These are phyloP conservation scores for Rhabdomys pumilio DNA, from an alignment of 2,797 vertebrate species.

Conservation along the genomic window DNA sequence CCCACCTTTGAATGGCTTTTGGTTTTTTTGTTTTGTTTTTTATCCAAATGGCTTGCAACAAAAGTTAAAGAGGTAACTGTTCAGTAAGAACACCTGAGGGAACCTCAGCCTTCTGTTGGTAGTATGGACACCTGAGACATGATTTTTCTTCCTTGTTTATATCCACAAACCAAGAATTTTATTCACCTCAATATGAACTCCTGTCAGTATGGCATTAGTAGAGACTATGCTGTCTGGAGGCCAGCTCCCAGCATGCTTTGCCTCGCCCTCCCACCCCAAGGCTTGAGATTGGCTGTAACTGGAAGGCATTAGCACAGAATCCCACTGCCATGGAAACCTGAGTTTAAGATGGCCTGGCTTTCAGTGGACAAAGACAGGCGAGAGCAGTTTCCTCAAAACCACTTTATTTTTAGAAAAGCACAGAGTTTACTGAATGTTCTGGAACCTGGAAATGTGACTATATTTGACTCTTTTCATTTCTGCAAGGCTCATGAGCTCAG, in stretches of 20 bases:
- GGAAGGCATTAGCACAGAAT: background rate
- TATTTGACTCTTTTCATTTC: conserved; percentile 15
- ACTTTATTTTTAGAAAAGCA: conserved; percentile 44
- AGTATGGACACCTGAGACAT: background rate
- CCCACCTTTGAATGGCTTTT: background rate
- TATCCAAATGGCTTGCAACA: background rate
- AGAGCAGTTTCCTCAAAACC: background rate
- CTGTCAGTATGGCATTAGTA: background rate
- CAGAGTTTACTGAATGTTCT: conserved; percentile 4
- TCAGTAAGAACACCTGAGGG: background rate
- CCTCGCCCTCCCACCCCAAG: background rate
- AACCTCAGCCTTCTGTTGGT: background rate
- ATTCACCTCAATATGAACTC: conserved; percentile 15
- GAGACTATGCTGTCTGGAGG: background rate
- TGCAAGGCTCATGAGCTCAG: background rate
- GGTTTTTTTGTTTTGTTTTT: background rate
- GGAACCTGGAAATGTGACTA: background rate
- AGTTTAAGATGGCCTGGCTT: conserved; percentile 16
- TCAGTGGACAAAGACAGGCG: background rate
- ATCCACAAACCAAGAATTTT: conserved; percentile 12
- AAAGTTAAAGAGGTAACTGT: background rate
- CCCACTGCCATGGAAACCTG: background rate
- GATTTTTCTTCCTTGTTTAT: conserved; percentile 28
- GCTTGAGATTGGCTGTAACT: background rate
- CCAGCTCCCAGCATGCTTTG: background rate